These are phyloP conservation scores for Bombylius discolor DNA, from an alignment of 2,888 invertebrate genomes.

Conservation along the genomic window DNA sequence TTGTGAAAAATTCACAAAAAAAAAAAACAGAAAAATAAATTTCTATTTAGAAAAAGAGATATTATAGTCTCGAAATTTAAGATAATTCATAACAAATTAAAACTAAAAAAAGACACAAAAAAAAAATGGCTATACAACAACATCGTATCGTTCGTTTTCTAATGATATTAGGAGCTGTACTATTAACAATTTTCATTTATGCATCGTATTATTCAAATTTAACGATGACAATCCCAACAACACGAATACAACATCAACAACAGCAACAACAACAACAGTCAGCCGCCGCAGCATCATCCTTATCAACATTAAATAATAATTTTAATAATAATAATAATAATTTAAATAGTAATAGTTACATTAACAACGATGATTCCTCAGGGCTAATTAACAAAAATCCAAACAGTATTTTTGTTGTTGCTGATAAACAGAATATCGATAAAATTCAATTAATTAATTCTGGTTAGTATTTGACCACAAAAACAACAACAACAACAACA, in stretches of 20 bases:
- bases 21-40: too few relatives aligned
- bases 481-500: too few relatives aligned
- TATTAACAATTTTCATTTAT: constrained; percentile 38
- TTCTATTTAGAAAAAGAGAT: too few relatives aligned
- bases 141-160: constrained; percentile 38
- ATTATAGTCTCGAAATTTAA: too few relatives aligned
- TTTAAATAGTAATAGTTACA: not conserved
- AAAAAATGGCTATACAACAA: constrained; percentile 25
- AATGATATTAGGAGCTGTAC: constrained; percentile 33
- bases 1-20: too few relatives aligned
- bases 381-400: not conserved
- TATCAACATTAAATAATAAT: not conserved
- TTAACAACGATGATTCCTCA: not conserved
- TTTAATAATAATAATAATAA: not conserved
- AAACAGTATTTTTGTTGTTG: not conserved
- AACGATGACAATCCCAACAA: constrained; percentile 24
- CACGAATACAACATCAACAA: constrained; percentile 18
- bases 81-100: too few relatives aligned
- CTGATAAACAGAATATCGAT: constrained; percentile 6
- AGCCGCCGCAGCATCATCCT: not conserved
- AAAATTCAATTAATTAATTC: not conserved
- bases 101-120: too few relatives aligned
- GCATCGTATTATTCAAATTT: constrained; percentile 37
- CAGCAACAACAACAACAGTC: not conserved
- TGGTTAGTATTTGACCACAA: not conserved